Evolutionary conservation across 2,113 vertebrate genomes (phyloP).

Genomic region (Manacus vitellinus): DNA sequence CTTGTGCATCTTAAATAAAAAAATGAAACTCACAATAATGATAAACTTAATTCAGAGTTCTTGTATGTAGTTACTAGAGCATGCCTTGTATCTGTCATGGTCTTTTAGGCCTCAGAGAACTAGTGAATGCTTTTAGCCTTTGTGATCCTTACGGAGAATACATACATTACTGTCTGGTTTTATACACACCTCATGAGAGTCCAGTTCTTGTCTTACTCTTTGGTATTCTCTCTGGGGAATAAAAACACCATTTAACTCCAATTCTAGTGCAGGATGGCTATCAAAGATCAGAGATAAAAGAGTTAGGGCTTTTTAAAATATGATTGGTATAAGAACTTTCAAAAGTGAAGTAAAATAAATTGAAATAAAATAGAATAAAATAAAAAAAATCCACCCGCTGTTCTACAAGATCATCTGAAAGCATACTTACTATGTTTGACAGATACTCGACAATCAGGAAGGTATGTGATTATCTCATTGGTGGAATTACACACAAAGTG

Average conservation of each 20-base stretch:
- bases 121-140: slow-evolving; percentile 13
- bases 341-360: background rate
- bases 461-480: background rate
- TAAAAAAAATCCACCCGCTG: background rate
- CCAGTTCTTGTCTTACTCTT: background rate
- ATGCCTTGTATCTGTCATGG: background rate
- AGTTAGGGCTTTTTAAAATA: background rate
- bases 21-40: background rate
- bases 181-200: background rate
- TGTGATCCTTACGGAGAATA: background rate
- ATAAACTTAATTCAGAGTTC: background rate
- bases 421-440: background rate
- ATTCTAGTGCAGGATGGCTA: background rate
- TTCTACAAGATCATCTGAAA: background rate
- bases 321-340: background rate
- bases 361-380: background rate
- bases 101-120: background rate
- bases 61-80: background rate
- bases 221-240: background rate
- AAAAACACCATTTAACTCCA: background rate
- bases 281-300: background rate
- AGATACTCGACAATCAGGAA: background rate
- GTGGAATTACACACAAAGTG: background rate
- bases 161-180: slow-evolving; percentile 14
- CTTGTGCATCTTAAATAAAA: background rate